Conservation (phyloP, 2,797 vertebrate species). For the Anguilla marmorata region DNA sequence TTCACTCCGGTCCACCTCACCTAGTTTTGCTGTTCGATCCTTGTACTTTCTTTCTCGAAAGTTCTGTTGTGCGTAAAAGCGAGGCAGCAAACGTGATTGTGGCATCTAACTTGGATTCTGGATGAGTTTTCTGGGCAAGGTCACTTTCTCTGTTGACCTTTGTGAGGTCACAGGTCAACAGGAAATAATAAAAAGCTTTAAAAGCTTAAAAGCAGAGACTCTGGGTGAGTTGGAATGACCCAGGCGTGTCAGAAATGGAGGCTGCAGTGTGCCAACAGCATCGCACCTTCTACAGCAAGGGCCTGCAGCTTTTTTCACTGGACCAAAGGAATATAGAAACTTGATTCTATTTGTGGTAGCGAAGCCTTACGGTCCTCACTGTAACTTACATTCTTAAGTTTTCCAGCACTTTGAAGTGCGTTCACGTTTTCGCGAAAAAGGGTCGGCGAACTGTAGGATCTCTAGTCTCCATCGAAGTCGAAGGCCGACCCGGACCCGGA, state of each 20-base stretch:
- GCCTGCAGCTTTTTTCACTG: too few species aligned
- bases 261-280: too few species aligned
- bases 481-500: neutral
- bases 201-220: too few species aligned
- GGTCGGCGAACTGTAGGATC: neutral
- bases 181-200: neutral
- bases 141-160: neutral
- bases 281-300: too few species aligned
- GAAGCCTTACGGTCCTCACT: neutral
- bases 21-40: neutral
- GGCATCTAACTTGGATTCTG: neutral
- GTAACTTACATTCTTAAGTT: neutral
- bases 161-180: neutral
- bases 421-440: neutral
- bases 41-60: neutral
- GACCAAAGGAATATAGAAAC: too few species aligned
- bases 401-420: neutral
- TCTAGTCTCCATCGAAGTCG: neutral
- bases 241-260: too few species aligned
- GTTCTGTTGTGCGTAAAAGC: too few species aligned
- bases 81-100: too few species aligned
- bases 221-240: too few species aligned
- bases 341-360: neutral
- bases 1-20: neutral
- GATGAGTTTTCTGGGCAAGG: neutral